phyloP scores from a whole-genome alignment of 2,888 invertebrate species.

The Andrena praecox region DNA sequence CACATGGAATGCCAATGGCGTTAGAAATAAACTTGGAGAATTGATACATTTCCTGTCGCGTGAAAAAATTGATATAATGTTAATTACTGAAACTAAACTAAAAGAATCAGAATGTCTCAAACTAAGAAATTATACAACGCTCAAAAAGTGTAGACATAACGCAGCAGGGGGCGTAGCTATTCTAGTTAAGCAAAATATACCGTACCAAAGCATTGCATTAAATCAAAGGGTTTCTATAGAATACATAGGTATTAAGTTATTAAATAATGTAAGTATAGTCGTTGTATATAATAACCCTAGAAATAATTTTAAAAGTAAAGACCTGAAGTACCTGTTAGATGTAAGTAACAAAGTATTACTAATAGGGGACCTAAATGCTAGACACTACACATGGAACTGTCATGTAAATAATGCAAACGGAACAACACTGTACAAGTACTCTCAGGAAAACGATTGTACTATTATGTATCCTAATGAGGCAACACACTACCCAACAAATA shows the following conservation, averaged over 20 bases:
- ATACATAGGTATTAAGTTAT: too few species aligned
- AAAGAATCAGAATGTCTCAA: not conserved
- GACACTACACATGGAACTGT: slow-evolving; percentile 64
- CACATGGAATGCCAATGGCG: slow-evolving; percentile 27
- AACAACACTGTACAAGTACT: slow-evolving; percentile 49
- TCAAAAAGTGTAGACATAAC: not conserved
- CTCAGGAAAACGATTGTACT: slow-evolving; percentile 48
- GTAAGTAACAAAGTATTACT: slow-evolving; percentile 52
- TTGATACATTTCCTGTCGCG: not conserved
- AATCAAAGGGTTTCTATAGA: not conserved
- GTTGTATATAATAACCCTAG: not conserved
- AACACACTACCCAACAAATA: slow-evolving; percentile 68
- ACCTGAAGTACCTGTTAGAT: not conserved
- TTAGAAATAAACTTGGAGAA: slow-evolving; percentile 8
- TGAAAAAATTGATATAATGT: slow-evolving; percentile 5
- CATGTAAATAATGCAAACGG: slow-evolving; percentile 59
- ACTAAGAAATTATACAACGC: not conserved
- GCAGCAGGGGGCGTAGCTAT: not conserved
- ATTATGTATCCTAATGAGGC: slow-evolving; percentile 63
- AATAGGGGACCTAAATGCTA: slow-evolving; percentile 27
- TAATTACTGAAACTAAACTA: slow-evolving; percentile 27
- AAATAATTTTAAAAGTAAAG: not conserved
- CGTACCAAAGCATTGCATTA: not conserved
- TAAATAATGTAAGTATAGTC: too few species aligned
- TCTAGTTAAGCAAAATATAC: not conserved